Evolutionary conservation across 64 coral and sea anemone species (phyloP), one percentile per base, ranked within the genome.

Genomic region (Montipora capricornis): DNA sequence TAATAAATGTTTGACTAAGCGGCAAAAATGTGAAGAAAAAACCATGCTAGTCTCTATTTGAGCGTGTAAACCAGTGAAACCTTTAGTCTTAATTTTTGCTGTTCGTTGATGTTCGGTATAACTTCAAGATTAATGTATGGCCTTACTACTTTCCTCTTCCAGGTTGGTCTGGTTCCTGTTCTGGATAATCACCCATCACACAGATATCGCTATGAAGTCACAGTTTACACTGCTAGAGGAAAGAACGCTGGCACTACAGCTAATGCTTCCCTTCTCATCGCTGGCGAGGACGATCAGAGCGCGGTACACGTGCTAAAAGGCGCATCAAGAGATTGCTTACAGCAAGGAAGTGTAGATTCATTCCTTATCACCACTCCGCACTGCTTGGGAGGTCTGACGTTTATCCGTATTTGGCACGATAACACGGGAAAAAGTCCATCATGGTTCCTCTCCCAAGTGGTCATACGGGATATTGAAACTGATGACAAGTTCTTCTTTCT

Each of bases 371-470:
- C 98, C 0, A 93, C 94, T 4, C 68, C 95, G 15, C 73, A 94
- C 15, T 88, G 89, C 64, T 92, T 99, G 0, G 98, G 98, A 8
- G 55, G 88, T 73, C 88, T 99, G 57, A 92, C 87, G 5, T 99
- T 90, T 44, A 89, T 99, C 9, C 89, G 98, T 71, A 81, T 99
- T 19, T 99, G 98, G 98, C 98, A 99, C 48, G 98, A 99, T 73
- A 99, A 99, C 19, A 80, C 98, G 0, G 98, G 98, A 1, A 85
- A 53, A 47, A 80, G 90, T 16, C 92, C 98, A 1, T 91, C 98
- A 0, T 96, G 94, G 95, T 96, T 86, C 10, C 68, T 99, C 2
- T 91, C 95, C 6, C 92, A 99, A 75, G 77, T 99, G 6, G 74
- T 92, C 66, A 93, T 99, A 4, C 85, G 82, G 70, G 93, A 99